A percentile compares a stretch with the other conserved stretches of the same genome.
phyloP scores from a whole-genome alignment of 2,888 invertebrate genomes.

The Elmis aenea region DNA sequence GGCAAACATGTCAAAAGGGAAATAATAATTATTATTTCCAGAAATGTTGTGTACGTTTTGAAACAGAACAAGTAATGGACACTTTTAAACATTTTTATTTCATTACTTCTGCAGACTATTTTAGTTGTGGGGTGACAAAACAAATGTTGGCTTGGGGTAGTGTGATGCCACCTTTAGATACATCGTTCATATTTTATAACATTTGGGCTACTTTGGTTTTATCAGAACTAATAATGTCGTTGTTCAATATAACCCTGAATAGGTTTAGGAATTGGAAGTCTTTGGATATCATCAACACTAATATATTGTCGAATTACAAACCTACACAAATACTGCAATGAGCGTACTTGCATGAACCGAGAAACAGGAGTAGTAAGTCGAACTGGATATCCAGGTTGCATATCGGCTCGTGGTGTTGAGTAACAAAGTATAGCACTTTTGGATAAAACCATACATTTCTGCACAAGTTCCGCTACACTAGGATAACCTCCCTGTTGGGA shows the following conservation, averaged over 20 bases:
- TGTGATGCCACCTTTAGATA: too few relatives aligned
- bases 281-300: constrained; percentile 62
- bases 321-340: constrained; percentile 67
- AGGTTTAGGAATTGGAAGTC: constrained; percentile 59
- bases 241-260: constrained; percentile 53
- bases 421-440: constrained; percentile 68
- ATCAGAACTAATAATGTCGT: constrained; percentile 34
- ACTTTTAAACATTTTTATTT: too few relatives aligned
- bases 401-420: constrained; percentile 57
- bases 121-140: too few relatives aligned
- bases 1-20: too few relatives aligned
- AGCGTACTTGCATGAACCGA: constrained; percentile 65
- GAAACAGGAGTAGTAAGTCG: constrained; percentile 70
- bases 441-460: constrained; percentile 67
- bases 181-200: too few relatives aligned
- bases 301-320: constrained; percentile 67
- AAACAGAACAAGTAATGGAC: too few relatives aligned
- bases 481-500: constrained; percentile 47
- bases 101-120: too few relatives aligned
- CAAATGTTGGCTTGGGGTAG: too few relatives aligned
- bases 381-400: constrained; percentile 67
- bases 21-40: too few relatives aligned
- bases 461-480: constrained; percentile 67
- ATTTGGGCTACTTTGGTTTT: too few relatives aligned
- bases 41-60: too few relatives aligned